Evolutionary conservation across 2,888 invertebrate genomes (phyloP).

Genomic region (Furcula furcula): DNA sequence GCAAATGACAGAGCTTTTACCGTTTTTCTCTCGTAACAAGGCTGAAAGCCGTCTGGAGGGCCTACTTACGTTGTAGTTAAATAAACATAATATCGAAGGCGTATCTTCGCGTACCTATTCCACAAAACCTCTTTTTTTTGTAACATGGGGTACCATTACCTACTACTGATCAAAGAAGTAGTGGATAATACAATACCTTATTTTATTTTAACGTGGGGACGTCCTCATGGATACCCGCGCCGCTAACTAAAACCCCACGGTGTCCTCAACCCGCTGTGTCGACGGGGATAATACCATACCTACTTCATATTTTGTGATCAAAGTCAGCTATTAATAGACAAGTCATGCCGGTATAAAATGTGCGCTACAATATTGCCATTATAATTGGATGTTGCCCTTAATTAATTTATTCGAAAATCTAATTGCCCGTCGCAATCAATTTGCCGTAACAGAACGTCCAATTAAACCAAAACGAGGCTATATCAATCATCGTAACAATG

Average conservation of each 20-base stretch:
- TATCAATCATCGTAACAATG: conserved; percentile 22
- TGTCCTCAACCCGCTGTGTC: no score
- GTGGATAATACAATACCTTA: no score
- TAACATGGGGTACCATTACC: no score
- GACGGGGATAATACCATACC: no score
- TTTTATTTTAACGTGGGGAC: no score
- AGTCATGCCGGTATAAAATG: background rate
- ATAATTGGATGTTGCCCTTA: conserved; percentile 25
- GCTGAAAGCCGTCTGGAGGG: conserved; percentile 6
- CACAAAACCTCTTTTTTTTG: no score
- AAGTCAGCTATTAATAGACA: no score
- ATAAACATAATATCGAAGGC: conserved; percentile 6
- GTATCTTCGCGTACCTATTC: conserved; percentile 12
- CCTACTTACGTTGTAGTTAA: conserved; percentile 20
- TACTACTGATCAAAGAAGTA: no score
- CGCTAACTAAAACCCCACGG: no score
- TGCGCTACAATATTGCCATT: conserved; percentile 8
- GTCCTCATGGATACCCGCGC: no score
- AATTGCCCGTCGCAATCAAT: conserved; percentile 31
- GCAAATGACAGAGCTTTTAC: conserved; percentile 29
- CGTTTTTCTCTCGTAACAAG: conserved; percentile 15
- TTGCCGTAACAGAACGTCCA: conserved; percentile 25
- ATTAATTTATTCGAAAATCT: conserved; percentile 30
- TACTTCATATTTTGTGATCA: no score
- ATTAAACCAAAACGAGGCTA: conserved; percentile 27